These are phyloP conservation scores for Hylyphantes graminicola DNA, from an alignment of 1,140 invertebrate species.

Conservation along the genomic window DNA sequence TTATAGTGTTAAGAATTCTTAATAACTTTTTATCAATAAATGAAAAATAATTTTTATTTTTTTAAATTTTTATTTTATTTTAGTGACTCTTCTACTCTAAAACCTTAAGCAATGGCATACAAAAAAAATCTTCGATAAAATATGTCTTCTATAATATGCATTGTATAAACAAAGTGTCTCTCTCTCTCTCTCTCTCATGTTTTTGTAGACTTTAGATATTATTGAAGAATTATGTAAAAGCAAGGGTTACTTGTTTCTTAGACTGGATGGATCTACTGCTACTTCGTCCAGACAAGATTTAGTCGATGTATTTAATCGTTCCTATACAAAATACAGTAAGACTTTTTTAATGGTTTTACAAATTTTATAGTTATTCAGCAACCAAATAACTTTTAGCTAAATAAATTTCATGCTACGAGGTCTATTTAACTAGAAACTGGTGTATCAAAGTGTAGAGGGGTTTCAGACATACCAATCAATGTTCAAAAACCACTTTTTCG, in stretches of 20 bases:
- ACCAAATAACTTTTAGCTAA: no score
- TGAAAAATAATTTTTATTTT: not conserved
- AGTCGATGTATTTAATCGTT: slow-evolving; percentile 94
- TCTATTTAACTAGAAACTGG: no score
- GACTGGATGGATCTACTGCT: slow-evolving; percentile 96
- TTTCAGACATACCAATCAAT: not conserved
- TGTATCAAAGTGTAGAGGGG: no score
- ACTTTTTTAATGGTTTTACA: not conserved
- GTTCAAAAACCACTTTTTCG: no score
- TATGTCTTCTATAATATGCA: no score
- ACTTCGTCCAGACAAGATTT: slow-evolving; percentile 97
- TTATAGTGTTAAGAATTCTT: no score
- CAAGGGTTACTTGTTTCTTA: slow-evolving; percentile 84
- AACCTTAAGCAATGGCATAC: not conserved
- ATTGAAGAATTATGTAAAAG: slow-evolving; percentile 90
- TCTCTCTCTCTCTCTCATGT: no score
- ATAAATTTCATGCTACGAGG: no score
- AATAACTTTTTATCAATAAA: no score
- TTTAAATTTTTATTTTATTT: not conserved
- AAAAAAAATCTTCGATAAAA: no score
- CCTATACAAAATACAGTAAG: slow-evolving; percentile 66
- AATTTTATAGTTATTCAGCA: no score
- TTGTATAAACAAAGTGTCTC: no score
- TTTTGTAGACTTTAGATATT: slow-evolving; percentile 89
- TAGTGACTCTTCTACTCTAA: not conserved